Conservation (phyloP, 1,140 invertebrate genomes). For the Leptinotarsa undecemlineata region DNA sequence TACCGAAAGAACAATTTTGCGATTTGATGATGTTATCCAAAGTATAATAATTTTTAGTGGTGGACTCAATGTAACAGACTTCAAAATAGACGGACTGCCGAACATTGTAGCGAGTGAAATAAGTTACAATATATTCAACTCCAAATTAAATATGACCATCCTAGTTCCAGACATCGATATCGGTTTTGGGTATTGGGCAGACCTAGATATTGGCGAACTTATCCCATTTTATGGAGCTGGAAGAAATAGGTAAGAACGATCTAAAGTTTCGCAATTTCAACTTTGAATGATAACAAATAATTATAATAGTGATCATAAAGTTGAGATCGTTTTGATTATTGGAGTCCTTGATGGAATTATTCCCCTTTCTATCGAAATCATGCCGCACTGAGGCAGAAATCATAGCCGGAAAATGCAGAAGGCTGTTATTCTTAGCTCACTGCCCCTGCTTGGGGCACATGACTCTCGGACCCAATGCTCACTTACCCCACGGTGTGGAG, state of each 20-base stretch:
- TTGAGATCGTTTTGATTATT: no score
- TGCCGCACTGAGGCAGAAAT: no score
- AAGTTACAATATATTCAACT: background rate
- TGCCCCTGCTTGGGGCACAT: no score
- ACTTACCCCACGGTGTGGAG: no score
- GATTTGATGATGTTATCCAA: background rate
- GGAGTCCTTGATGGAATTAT: no score
- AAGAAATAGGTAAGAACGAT: background rate
- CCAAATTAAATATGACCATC: background rate
- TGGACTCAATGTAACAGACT: background rate
- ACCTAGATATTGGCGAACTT: background rate
- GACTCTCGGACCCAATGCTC: no score
- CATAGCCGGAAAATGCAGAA: no score
- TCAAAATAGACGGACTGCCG: background rate
- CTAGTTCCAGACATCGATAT: background rate
- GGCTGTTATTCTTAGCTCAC: no score
- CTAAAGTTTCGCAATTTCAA: no score
- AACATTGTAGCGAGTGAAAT: background rate
- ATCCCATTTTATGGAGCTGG: background rate
- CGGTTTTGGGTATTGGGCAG: conserved; percentile 5
- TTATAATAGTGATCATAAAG: no score
- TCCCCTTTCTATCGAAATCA: no score
- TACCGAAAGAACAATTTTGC: background rate
- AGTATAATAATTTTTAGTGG: background rate
- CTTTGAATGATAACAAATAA: no score